phyloP scores from a whole-genome alignment of 2,113 vertebrate species.

The Sus scrofa region T2T-Sscrofa CM000824.6:120079001-120079500 shows the following conservation, averaged over 20 bases:
- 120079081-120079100: too few relatives aligned
- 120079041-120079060: too few relatives aligned
- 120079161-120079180: too few relatives aligned
- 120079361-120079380: neutral
- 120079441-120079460: neutral
- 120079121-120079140: too few relatives aligned
- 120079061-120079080: too few relatives aligned
- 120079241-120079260: neutral
- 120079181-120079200: too few relatives aligned
- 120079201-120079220: neutral
- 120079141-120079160: too few relatives aligned
- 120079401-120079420: neutral
- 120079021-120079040: too few relatives aligned
- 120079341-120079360: constrained; percentile 25
- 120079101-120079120: too few relatives aligned
- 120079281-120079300: neutral
- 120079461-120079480: neutral
- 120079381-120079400: neutral
- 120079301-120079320: neutral
- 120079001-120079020: too few relatives aligned
- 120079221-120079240: neutral
- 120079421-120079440: neutral
- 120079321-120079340: neutral
- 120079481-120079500: neutral
- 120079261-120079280: neutral